Base-by-base conservation (phyloP, 2,797 vertebrate species). In the Acrossocheilus fasciatus region DNA sequence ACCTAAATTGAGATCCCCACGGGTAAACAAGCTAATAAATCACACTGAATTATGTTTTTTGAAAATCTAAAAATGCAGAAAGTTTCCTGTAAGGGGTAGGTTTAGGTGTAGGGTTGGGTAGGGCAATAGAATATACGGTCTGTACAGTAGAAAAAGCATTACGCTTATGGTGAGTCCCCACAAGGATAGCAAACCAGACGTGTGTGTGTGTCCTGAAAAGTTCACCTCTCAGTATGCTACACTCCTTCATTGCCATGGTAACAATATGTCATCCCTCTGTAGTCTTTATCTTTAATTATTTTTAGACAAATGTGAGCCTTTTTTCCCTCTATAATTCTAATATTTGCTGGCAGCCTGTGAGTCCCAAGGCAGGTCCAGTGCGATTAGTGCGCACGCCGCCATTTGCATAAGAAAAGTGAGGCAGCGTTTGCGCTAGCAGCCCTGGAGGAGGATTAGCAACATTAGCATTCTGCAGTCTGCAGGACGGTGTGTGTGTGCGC, bases 351-450 rank as follows among this genome's bases (percentile, higher is more conserved):
- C 76, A 77, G 86, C 43, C 41, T 64, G 69, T 15, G 69, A 89
- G 83, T 91, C 89, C 93, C 90, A 91, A 52, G 90, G 92, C 93
- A 90, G 88, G 90, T 92, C 92, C 83, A 89, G 91, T 81, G 0
- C 0, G 91, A 94, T 95, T 96, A 94, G 93, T 93, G 94, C 92
- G 91, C 91, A 89, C 91, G 91, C 92, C 84, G 68, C 20, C 78
- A 94, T 95, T 95, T 95, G 93, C 93, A 94, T 95, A 93, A 94
- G 94, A 95, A 95, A 95, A 95, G 91, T 91, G 93, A 87, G 78
- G 82, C 34, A 52, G 17, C 64, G 80, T 84, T 88, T 88, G 84
- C 75, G 36, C 78, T 85, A 77, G 84, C 12, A 66, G 81, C 88
- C 87, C 87, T 52, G 20, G 85, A 88, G 91, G 86, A 81, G 90